A percentile compares a stretch with the other conserved stretches of the same genome.
Evolutionary conservation across 2,797 vertebrate species (phyloP).

Genomic region (Oreonectes daqikongensis): DNA sequence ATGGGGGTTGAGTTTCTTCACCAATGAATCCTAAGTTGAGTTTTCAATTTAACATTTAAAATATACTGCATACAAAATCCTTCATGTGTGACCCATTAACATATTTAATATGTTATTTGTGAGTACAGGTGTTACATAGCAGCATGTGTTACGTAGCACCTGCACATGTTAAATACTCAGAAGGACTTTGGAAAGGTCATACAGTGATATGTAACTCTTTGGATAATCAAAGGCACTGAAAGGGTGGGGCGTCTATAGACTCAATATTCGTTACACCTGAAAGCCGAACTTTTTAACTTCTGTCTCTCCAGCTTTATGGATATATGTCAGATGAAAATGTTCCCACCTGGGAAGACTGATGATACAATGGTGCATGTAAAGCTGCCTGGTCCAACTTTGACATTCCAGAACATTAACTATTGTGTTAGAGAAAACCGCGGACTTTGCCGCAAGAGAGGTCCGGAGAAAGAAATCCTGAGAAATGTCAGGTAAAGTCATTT

Average conservation of each 20-base stretch:
- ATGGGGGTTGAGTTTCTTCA: too few relatives aligned
- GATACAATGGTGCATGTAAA: constrained; percentile 56
- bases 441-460: constrained; percentile 61
- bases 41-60: too few relatives aligned
- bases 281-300: neutral
- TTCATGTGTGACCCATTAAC: neutral
- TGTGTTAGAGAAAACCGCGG: constrained; percentile 64
- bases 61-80: too few relatives aligned
- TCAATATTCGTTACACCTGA: neutral
- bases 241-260: neutral
- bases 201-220: neutral
- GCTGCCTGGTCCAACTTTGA: constrained; percentile 68
- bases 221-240: neutral
- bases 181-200: constrained; percentile 48
- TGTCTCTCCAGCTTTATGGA: constrained; percentile 47
- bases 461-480: constrained; percentile 72
- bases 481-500: constrained; percentile 67
- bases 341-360: neutral
- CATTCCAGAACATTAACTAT: constrained; percentile 73
- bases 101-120: neutral
- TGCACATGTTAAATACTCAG: neutral
- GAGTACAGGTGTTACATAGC: constrained; percentile 27
- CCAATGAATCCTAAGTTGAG: too few relatives aligned
- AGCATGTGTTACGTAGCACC: neutral
- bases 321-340: constrained; percentile 50